Percentiles rank a stretch among this genome's conserved stretches.
These are phyloP conservation scores for Bhutanitis thaidina DNA, from an alignment of 2,888 invertebrate species.

Conservation along the genomic window DNA sequence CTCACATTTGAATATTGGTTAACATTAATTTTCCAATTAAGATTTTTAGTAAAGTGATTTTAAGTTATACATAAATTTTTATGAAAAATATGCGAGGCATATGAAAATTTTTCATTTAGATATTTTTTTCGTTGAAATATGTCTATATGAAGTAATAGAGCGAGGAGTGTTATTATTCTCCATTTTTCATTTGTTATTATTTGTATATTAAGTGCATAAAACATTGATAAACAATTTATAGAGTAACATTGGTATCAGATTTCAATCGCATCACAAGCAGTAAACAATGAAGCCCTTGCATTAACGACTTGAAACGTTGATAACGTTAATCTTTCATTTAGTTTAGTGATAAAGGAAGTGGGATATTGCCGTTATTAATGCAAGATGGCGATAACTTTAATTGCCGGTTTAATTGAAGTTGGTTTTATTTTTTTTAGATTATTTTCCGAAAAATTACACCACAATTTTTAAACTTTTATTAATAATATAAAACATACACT, in stretches of 20 bases:
- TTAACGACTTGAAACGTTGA: constrained; percentile 7
- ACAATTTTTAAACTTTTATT: too few relatives aligned
- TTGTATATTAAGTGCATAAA: too few relatives aligned
- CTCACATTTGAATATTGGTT: too few relatives aligned
- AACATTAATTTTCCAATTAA: too few relatives aligned
- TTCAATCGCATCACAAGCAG: background rate
- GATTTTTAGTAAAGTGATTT: too few relatives aligned
- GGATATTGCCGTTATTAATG: background rate
- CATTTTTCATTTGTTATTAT: background rate
- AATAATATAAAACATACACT: too few relatives aligned
- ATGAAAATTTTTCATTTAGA: too few relatives aligned
- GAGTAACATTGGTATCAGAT: constrained; percentile 6
- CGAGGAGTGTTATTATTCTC: background rate
- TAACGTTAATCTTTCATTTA: constrained; percentile 8
- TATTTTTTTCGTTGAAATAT: too few relatives aligned
- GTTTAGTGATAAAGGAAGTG: constrained; percentile 3
- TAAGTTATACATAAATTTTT: too few relatives aligned
- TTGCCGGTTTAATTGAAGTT: background rate
- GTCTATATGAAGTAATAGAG: background rate
- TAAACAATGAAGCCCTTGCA: constrained; percentile 12
- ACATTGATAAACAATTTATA: background rate
- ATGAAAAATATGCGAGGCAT: too few relatives aligned
- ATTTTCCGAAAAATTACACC: too few relatives aligned
- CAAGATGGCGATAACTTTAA: background rate
- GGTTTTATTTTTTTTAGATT: background rate